A percentile compares a stretch with the other conserved stretches of the same genome.
These are phyloP conservation scores for Drosophila erecta DNA, from an alignment of 1,140 invertebrate species.

Conservation along the genomic window DNA sequence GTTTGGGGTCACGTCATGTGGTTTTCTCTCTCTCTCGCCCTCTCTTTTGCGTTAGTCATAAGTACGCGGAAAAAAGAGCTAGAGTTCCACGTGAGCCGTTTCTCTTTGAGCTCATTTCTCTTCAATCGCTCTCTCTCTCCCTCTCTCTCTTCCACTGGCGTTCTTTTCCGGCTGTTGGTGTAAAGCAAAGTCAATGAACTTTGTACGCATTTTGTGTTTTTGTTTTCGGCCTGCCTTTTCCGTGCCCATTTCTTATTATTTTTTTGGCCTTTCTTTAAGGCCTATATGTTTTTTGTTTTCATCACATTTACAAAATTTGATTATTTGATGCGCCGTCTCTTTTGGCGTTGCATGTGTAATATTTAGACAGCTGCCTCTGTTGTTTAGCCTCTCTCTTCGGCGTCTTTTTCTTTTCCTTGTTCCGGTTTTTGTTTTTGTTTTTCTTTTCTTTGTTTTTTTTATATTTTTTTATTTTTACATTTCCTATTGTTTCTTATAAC, in stretches of 20 bases:
- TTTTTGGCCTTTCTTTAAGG: conserved; percentile 41
- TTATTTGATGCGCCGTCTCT: conserved; percentile 8
- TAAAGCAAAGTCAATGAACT: conserved; percentile 81
- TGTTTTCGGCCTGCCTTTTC: conserved; percentile 54
- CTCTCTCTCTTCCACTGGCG: background rate
- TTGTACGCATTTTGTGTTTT: conserved; percentile 74
- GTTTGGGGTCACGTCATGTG: conserved; percentile 75
- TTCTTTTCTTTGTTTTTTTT: conserved; percentile 3
- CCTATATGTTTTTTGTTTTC: conserved; percentile 61
- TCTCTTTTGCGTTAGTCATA: conserved; percentile 59
- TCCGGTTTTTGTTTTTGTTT: conserved; percentile 29
- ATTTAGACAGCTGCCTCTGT: conserved; percentile 64
- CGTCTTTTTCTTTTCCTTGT: background rate
- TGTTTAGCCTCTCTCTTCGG: conserved; percentile 11
- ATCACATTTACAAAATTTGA: conserved; percentile 63
- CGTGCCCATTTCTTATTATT: conserved; percentile 47
- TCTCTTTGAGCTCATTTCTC: background rate
- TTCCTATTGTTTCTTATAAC: background rate
- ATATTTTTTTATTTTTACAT: background rate
- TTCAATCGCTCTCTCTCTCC: background rate
- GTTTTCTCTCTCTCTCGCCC: background rate
- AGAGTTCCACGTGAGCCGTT: conserved; percentile 10
- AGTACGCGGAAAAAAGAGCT: background rate
- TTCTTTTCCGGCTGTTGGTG: conserved; percentile 33
- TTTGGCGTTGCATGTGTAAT: conserved; percentile 63